Conservation (phyloP, 2,113 vertebrate genomes). For the Hydropotes inermis region DNA sequence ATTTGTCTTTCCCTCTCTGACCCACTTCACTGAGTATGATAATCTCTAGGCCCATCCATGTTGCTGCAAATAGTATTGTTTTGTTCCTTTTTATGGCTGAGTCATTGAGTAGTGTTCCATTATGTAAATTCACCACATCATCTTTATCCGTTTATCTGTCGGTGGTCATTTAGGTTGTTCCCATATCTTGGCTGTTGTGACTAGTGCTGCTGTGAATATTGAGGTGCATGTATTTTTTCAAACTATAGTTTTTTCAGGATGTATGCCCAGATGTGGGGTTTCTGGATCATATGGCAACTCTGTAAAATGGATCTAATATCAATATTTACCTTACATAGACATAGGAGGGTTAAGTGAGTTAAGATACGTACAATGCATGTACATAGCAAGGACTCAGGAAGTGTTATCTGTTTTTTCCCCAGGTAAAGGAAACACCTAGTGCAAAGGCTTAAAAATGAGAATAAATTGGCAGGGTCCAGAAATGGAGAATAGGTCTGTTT, state of each 20-base stretch:
- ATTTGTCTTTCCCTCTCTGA: neutral
- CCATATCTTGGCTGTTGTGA: neutral
- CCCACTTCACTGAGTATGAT: neutral
- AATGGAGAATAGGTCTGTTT: neutral
- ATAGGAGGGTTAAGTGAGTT: neutral
- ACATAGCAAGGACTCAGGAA: neutral
- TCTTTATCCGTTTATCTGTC: neutral
- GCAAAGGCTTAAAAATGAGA: neutral
- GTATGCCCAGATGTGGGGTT: neutral
- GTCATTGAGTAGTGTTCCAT: neutral
- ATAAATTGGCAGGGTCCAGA: neutral
- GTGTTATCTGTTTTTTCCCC: neutral
- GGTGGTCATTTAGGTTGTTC: neutral
- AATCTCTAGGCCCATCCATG: neutral
- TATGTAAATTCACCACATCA: neutral
- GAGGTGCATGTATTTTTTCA: neutral
- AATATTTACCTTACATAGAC: neutral
- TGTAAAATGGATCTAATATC: neutral
- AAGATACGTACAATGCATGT: neutral
- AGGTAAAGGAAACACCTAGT: neutral
- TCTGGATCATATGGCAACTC: neutral
- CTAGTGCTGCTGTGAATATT: neutral
- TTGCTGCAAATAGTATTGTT: neutral
- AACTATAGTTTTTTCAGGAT: neutral
- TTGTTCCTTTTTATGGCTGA: neutral